Percentiles rank a stretch among this genome's conserved stretches.
These are phyloP conservation scores for Ochropacha duplaris DNA, from an alignment of 2,888 invertebrate genomes.

Conservation along the genomic window DNA sequence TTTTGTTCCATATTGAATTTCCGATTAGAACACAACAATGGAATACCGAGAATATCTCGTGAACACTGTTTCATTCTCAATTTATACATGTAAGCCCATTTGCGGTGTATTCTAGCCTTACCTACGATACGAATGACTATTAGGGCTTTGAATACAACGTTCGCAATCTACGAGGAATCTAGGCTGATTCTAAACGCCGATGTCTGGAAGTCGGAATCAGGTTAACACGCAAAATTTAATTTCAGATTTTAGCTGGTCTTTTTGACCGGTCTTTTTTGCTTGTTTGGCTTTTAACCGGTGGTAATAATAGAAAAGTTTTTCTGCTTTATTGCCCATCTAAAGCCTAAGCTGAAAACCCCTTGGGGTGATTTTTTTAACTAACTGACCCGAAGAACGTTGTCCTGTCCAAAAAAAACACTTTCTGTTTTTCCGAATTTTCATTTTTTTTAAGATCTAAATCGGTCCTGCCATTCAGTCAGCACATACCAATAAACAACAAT, in stretches of 20 bases:
- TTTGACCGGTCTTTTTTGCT: too few species aligned
- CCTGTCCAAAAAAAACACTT: too few species aligned
- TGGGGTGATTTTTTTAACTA: too few species aligned
- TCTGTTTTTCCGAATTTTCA: too few species aligned
- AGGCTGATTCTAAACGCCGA: conserved; percentile 6
- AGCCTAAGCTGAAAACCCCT: too few species aligned
- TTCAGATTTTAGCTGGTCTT: background rate
- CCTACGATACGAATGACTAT: conserved; percentile 2
- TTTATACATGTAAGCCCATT: background rate
- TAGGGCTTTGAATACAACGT: conserved; percentile 8
- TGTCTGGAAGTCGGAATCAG: conserved; percentile 8
- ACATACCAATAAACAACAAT: too few species aligned
- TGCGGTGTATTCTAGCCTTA: background rate
- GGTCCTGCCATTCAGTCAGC: too few species aligned
- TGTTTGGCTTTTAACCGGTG: too few species aligned
- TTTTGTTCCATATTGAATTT: background rate
- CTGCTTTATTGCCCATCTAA: too few species aligned
- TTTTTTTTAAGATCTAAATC: too few species aligned
- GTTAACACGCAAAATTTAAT: background rate
- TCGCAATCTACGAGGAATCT: conserved; percentile 11
- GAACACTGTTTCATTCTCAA: background rate
- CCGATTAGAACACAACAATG: background rate
- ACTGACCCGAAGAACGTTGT: too few species aligned
- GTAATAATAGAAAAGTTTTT: too few species aligned
- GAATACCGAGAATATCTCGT: background rate